Conservation (phyloP, 2,888 invertebrate species). For the Euspilapteryx auroguttella region DNA sequence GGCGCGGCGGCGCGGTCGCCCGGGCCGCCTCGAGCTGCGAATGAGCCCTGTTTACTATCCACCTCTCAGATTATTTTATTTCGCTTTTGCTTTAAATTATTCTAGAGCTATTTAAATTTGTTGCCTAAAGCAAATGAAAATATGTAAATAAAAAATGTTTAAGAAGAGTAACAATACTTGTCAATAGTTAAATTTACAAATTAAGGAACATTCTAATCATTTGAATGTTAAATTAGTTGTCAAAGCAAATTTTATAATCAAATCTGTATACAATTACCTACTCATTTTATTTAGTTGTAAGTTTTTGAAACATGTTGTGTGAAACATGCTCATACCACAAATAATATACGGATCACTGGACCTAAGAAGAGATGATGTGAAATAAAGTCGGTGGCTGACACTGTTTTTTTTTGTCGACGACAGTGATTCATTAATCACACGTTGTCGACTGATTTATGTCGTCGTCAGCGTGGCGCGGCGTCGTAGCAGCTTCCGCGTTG, state of each 20-base stretch:
- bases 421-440: conserved; percentile 43
- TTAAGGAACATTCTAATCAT: no score
- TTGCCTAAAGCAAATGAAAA: no score
- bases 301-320: no score
- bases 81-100: conserved; percentile 24
- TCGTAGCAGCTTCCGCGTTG: conserved; percentile 38
- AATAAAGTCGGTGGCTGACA: conserved; percentile 16
- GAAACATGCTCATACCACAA: no score
- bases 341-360: conserved; percentile 6
- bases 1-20: conserved; percentile 11
- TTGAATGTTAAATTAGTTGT: no score
- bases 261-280: no score
- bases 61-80: conserved; percentile 23
- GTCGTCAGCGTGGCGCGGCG: conserved; percentile 33
- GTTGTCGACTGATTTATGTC: conserved; percentile 50
- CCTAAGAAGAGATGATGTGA: conserved; percentile 12
- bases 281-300: no score
- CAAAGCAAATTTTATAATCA: no score
- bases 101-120: conserved; percentile 18
- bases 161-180: no score
- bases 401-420: conserved; percentile 31
- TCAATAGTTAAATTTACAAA: no score
- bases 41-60: conserved; percentile 31
- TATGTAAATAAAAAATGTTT: no score
- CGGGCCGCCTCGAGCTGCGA: conserved; percentile 14